A percentile compares a stretch with the other conserved stretches of the same genome.
Evolutionary conservation across 2,888 invertebrate genomes (phyloP).

Genomic region (Himalopsyche anomala): DNA sequence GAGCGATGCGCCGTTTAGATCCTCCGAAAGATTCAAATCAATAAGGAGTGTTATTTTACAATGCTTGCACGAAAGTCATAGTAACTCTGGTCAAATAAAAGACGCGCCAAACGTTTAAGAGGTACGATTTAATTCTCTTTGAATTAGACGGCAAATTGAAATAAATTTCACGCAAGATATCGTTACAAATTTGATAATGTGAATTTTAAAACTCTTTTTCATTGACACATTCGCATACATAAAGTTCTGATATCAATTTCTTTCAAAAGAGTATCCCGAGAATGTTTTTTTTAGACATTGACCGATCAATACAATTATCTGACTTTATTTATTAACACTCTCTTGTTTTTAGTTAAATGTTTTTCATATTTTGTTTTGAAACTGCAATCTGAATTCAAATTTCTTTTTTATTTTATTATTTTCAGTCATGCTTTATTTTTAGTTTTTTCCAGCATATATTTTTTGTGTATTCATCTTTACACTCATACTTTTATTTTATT

Average conservation of each 20-base stretch:
- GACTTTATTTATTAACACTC: neutral
- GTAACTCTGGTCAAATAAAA: neutral
- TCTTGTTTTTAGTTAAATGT: neutral
- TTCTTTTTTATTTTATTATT: slow-evolving; percentile 22
- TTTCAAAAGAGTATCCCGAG: neutral
- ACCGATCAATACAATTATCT: neutral
- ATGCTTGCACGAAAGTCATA: slow-evolving; percentile 28
- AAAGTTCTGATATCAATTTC: neutral
- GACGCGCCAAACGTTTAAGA: neutral
- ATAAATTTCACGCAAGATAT: neutral
- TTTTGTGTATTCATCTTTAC: neutral
- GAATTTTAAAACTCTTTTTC: neutral
- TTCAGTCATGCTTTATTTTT: neutral
- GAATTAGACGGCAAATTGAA: neutral
- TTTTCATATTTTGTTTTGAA: neutral
- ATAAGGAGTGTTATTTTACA: slow-evolving; percentile 24
- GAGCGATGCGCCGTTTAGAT: slow-evolving; percentile 5
- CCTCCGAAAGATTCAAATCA: slow-evolving; percentile 1
- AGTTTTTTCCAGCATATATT: neutral
- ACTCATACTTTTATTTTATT: neutral
- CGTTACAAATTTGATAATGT: neutral
- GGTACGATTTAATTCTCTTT: no score
- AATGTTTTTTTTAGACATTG: neutral
- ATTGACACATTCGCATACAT: neutral
- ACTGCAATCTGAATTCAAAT: neutral